Base-by-base conservation (phyloP, 2,113 vertebrate genomes). In the Trogon surrucura region DNA sequence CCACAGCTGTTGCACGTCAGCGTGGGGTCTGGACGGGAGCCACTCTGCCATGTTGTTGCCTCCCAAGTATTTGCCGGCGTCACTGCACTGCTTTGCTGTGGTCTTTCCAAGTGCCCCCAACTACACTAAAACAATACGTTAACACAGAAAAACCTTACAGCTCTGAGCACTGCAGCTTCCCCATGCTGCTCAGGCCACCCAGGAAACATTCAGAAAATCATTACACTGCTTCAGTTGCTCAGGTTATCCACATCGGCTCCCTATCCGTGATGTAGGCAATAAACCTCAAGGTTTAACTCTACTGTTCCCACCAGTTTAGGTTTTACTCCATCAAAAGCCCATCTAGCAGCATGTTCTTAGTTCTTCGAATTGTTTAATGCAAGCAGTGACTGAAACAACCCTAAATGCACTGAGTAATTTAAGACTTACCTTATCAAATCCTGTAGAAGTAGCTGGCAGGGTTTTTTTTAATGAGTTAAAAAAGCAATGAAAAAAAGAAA, bases 61-160 rank as follows among this genome's bases (percentile, higher is more conserved):
- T 90, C 77, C 88, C 61, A 88, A 65, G 51, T 75, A 79, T 81
- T 91, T 71, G 50, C 57, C 51, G 77, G 72, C 1, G 0, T 87
- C 92, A 74, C 80, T 67, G 83, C 12, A 11, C 6, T 62, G 69
- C 93, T 96, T 94, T 86, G 65, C 82, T 95, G 88, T 53, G 77
- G 83, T 84, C 88, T 67, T 64, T 54, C 67, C 58, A 58, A 44
- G 60, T 45, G 60, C 21, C 38, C 72, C 38, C 19, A 86, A 50
- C 27, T 80, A 94, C 47, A 80, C 50, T 44, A 36, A 27, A 84
- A 48, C 79, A 88, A 75, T 11, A 10, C 2, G 71, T 54, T 84
- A 60, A 86, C 50, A 84, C 13, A 86, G 45, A 93, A 88, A 92
- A 53, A 3, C 6, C 57, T 45, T 71, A 41, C 9, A 74, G 88